phyloP scores from a whole-genome alignment of 2,797 vertebrate genomes.

The Enteromius fasciolatus region DNA sequence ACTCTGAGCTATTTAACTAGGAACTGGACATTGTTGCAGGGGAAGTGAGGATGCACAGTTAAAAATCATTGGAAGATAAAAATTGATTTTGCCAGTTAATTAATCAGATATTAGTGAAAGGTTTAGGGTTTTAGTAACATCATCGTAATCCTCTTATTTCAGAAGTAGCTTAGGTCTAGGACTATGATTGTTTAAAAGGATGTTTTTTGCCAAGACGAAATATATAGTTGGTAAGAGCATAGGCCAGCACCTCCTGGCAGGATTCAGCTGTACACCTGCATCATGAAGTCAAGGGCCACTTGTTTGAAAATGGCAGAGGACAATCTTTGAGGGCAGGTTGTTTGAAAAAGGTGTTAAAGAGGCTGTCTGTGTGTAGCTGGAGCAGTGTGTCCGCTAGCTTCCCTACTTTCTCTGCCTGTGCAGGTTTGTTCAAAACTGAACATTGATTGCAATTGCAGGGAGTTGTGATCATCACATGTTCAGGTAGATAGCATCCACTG shows the following conservation, averaged over 20 bases:
- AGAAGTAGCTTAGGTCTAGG: not conserved
- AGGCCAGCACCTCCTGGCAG: not conserved
- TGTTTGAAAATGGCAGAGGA: conserved; percentile 7
- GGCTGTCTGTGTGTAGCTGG: not conserved
- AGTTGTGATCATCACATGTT: not conserved
- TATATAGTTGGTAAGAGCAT: conserved; percentile 9
- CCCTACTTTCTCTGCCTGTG: not conserved
- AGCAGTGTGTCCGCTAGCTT: not conserved
- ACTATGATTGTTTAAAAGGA: not conserved
- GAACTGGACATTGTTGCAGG: not conserved
- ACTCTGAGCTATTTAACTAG: not conserved
- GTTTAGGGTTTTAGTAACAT: not conserved
- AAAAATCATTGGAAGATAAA: not conserved
- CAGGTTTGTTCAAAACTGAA: conserved; percentile 9
- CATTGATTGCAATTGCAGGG: not conserved
- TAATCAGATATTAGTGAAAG: not conserved
- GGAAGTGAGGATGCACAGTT: not conserved
- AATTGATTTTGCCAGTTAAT: not conserved
- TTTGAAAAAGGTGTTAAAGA: conserved; percentile 9
- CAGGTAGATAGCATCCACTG: not conserved
- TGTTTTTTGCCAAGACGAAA: not conserved
- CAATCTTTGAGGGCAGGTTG: not conserved
- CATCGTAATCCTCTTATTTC: not conserved
- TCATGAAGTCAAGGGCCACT: not conserved
- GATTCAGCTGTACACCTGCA: conserved; percentile 8